Conservation (phyloP, 2,113 vertebrate species). For the Gila orcuttii region DNA sequence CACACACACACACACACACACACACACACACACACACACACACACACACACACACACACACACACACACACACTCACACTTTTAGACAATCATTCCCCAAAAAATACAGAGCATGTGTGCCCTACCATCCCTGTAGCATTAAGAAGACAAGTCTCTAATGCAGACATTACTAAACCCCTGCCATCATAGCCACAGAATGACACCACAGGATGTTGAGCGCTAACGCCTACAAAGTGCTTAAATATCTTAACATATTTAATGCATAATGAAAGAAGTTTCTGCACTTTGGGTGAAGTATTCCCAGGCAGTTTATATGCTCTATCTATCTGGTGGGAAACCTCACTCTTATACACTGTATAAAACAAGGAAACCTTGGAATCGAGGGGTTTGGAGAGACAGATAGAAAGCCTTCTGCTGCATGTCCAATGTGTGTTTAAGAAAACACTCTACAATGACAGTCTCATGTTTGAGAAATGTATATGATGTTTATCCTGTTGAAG, state of each 20-base stretch:
- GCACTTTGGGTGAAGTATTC: slow-evolving; percentile 68
- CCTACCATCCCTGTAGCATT: slow-evolving; percentile 72
- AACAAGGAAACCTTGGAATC: slow-evolving; percentile 44
- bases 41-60: slow-evolving; percentile 58
- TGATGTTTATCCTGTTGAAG: neutral
- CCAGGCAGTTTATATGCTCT: slow-evolving; percentile 57
- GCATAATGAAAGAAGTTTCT: slow-evolving; percentile 75
- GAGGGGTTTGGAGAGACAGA: slow-evolving; percentile 33
- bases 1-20: slow-evolving; percentile 42
- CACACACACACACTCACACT: slow-evolving; percentile 52
- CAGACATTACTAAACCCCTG: slow-evolving; percentile 78
- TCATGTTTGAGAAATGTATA: neutral
- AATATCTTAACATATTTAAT: slow-evolving; percentile 80
- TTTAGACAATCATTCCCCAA: slow-evolving; percentile 16
- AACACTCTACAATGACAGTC: neutral
- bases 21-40: slow-evolving; percentile 51
- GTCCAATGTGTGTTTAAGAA: neutral
- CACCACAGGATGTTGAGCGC: slow-evolving; percentile 71
- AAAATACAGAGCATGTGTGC: slow-evolving; percentile 64
- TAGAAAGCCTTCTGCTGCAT: neutral
- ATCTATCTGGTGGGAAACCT: slow-evolving; percentile 46
- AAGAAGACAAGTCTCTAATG: slow-evolving; percentile 75
- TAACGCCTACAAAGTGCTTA: slow-evolving; percentile 78
- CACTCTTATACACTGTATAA: slow-evolving; percentile 49
- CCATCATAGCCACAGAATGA: slow-evolving; percentile 76